Evolutionary conservation across 2,797 vertebrate species (phyloP).

Genomic region (Paramormyrops hopkinsi): DNA sequence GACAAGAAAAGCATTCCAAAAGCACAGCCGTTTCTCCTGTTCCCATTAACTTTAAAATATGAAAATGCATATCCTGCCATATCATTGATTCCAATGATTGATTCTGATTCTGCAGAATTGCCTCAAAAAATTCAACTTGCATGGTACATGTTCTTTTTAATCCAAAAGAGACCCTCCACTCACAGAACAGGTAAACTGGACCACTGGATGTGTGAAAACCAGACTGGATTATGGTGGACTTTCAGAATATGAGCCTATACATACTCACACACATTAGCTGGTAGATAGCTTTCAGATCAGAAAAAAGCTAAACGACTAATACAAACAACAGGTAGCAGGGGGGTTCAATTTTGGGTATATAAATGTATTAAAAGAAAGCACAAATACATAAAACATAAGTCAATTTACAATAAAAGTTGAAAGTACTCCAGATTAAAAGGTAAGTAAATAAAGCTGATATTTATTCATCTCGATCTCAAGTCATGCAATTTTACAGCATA

Average conservation of each 20-base stretch:
- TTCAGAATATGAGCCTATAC: background rate
- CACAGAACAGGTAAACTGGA: background rate
- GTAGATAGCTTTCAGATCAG: background rate
- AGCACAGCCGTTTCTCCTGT: background rate
- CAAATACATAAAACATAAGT: background rate
- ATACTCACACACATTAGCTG: background rate
- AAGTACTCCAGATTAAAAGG: slow-evolving; percentile 8
- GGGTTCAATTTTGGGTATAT: background rate
- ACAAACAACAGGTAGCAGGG: background rate
- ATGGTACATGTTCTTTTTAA: background rate
- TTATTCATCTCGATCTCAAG: slow-evolving; percentile 62
- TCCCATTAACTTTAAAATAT: background rate
- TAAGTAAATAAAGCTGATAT: slow-evolving; percentile 62
- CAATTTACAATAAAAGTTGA: background rate
- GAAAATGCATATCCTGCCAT: background rate
- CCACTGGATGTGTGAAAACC: background rate
- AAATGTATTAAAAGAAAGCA: slow-evolving; percentile 5
- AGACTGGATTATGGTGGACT: background rate
- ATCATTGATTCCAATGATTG: background rate
- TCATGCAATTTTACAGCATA: slow-evolving; percentile 80
- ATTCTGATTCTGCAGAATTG: background rate
- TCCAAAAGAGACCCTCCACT: background rate
- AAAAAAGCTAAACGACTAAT: background rate
- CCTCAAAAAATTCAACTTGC: background rate
- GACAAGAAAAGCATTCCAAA: background rate